Conservation (phyloP, 1,140 invertebrate genomes). For the Bicyclus anynana region DNA sequence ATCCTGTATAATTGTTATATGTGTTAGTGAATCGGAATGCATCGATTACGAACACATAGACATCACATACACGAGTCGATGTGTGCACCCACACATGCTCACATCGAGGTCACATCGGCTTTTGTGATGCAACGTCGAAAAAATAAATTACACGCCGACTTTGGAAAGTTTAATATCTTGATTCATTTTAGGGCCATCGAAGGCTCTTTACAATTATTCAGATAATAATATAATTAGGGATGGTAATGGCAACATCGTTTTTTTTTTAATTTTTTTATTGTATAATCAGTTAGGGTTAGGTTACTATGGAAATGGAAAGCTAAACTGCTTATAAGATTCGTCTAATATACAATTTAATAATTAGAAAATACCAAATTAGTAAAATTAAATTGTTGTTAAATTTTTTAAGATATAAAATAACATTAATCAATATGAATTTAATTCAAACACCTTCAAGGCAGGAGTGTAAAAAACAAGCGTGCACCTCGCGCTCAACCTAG, state of each 20-base stretch:
- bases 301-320: neutral
- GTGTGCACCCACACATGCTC: conserved; percentile 35
- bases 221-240: conserved; percentile 18
- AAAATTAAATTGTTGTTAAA: too few relatives aligned
- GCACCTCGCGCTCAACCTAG: too few relatives aligned
- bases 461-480: too few relatives aligned
- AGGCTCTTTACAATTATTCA: conserved; percentile 21
- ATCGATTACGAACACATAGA: conserved; percentile 38
- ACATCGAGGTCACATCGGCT: conserved; percentile 63
- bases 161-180: conserved; percentile 49
- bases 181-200: conserved; percentile 32
- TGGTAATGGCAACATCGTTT: neutral
- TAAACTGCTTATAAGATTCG: too few relatives aligned
- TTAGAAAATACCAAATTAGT: too few relatives aligned
- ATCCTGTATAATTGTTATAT: conserved; percentile 41
- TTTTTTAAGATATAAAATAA: too few relatives aligned
- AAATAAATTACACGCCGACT: conserved; percentile 38
- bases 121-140: conserved; percentile 56
- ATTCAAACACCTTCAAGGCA: too few relatives aligned
- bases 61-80: conserved; percentile 11
- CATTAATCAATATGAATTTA: too few relatives aligned
- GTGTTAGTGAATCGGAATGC: conserved; percentile 38
- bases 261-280: neutral
- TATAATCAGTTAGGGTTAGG: neutral
- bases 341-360: neutral